Evolutionary conservation across 2,888 invertebrate species (phyloP), one percentile per base, ranked within the genome.

Genomic region (Apamea crenata): DNA sequence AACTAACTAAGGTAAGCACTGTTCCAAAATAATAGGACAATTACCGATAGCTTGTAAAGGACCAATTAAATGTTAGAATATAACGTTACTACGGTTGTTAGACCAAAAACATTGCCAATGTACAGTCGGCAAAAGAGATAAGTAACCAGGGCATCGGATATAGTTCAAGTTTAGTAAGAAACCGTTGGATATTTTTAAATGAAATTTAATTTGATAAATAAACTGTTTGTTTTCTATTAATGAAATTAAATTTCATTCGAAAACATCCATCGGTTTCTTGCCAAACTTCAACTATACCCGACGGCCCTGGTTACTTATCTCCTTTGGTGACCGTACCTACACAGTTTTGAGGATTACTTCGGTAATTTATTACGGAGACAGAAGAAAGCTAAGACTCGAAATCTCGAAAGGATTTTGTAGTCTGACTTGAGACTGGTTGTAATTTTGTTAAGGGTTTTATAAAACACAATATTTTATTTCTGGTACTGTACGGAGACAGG

Each of bases 321-420:
- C n/a, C n/a, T n/a, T n/a, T n/a, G n/a, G n/a, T n/a, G n/a, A n/a
- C n/a, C n/a, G n/a, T n/a, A 86, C 74, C 73, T 56, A 71, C 71
- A 78, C 69, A 78, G 77, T 72, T 88, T 75, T 56, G 67, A 72
- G 84, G 84, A 87, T 87, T 84, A 81, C 80, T 80, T 70, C 56
- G 10, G 74, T 80, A 71, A 88, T 88, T 88, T 81, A 89, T 82
- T 87, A 74, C 78, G 10, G 29, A 77, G 77, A 74, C 67, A 81
- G 85, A 67, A 67, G 44, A 81, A 84, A 67, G 21, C 67, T 78
- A 77, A 80, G 77, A 73, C 74, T 75, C 5, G n/a, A 77, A 76
- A 86, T 84, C 73, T 72, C n/a, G 66, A 88, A 83, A 80, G 76
- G 73, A 83, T 68, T 83, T 76, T 74, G 56, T 72, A 69, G 59